Evolutionary conservation across 2,113 vertebrate genomes (phyloP).

Genomic region (Plecotus auritus): DNA sequence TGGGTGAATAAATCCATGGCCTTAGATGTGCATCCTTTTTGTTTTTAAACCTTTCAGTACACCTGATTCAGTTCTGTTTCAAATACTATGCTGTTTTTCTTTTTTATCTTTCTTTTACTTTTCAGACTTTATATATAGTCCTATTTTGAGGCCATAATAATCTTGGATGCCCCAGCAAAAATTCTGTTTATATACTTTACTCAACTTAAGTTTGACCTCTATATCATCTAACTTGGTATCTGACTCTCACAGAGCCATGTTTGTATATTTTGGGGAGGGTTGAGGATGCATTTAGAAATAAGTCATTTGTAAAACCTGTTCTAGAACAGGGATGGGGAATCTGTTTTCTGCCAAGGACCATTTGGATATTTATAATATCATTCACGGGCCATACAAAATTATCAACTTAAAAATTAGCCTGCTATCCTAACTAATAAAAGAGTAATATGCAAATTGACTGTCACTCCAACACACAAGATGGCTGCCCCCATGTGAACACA

Average conservation of each 20-base stretch:
- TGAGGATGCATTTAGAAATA: neutral
- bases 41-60: neutral
- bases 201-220: neutral
- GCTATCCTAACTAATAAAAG: no score
- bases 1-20: neutral
- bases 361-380: no score
- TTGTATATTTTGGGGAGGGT: neutral
- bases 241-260: neutral
- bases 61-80: neutral
- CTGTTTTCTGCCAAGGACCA: no score
- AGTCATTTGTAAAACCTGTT: conserved; percentile 6
- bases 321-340: no score
- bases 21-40: neutral
- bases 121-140: neutral
- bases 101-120: neutral
- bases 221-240: neutral
- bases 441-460: no score
- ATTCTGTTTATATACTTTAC: neutral
- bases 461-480: no score
- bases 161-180: neutral
- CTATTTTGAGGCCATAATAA: neutral
- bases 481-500: no score
- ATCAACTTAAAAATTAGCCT: no score
- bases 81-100: neutral
- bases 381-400: no score